Evolutionary conservation across 2,888 invertebrate species (phyloP), one percentile per base, ranked within the genome.

Genomic region (Drosophila siamana): DNA sequence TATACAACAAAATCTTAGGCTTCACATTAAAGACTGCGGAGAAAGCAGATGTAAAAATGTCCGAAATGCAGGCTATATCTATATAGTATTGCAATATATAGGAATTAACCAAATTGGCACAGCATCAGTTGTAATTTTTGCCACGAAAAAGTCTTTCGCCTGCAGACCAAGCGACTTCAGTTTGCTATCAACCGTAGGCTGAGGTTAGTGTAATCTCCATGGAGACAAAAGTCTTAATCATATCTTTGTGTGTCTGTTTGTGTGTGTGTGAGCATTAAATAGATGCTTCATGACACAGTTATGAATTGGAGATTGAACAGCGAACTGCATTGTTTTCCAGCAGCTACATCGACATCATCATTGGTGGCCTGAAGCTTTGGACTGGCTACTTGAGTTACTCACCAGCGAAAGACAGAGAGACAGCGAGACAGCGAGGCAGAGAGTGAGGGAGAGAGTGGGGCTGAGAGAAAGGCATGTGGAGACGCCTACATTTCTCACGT

Each of bases 241-340:
- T 30, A 16, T 26, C 11, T 19, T 38, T 2, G 28, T 28, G n/a
- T 33, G 33, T 11, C 6, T 46, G 8, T 9, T n/a, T 36, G 9
- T 9, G 8, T 46, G 19, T 28, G 24, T 36, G 24, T 48, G 56
- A 36, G 48, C 40, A 69, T 47, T 50, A 44, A 55, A 46, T 59
- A 59, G 59, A 6, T 52, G 55, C 51, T 55, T 73, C 51, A 66
- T 80, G 78, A 80, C 73, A 78, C 77, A 64, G 69, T 77, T 78
- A 72, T 67, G 56, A 78, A 80, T 78, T 77, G 48, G 41, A 61
- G 65, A 76, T 73, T 60, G 63, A 80, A 77, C 79, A 77, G 72
- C 61, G 44, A 67, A 77, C 46, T 71, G 77, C 76, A 71, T 77
- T 77, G 76, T 74, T 64, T 61, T 44, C 60, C n/a, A 26, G 8